Evolutionary conservation across 2,113 vertebrate species (phyloP).

Genomic region (Melanerpes formicivorus): DNA sequence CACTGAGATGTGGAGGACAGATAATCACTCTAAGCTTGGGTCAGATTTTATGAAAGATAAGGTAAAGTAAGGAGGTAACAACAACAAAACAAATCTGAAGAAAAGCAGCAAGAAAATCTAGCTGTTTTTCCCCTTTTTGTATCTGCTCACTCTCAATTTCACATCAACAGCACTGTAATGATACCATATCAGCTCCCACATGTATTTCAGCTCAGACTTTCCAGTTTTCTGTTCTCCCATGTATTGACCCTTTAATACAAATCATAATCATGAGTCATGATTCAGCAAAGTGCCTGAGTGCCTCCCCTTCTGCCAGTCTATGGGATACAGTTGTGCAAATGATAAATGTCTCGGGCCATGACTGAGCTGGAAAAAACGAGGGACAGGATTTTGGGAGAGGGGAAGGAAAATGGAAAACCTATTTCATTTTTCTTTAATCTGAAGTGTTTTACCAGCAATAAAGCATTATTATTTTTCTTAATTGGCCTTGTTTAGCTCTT

Average conservation of each 20-base stretch:
- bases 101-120: neutral
- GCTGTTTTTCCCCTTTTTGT: neutral
- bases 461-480: neutral
- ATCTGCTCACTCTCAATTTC: neutral
- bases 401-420: neutral
- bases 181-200: neutral
- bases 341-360: neutral
- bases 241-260: neutral
- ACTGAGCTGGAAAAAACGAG: conserved; percentile 7
- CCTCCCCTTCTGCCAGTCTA: neutral
- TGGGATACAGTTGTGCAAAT: neutral
- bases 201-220: neutral
- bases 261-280: neutral
- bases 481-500: neutral
- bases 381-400: neutral
- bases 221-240: neutral
- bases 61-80: neutral
- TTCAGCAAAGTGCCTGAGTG: neutral
- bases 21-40: neutral
- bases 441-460: neutral
- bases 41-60: neutral
- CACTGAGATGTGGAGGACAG: neutral
- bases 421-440: neutral
- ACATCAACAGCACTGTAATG: neutral
- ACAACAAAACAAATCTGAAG: neutral